A percentile compares a stretch with the other conserved stretches of the same genome.
Evolutionary conservation across 2,888 invertebrate species (phyloP).

Genomic region (Tetropium fuscum): DNA sequence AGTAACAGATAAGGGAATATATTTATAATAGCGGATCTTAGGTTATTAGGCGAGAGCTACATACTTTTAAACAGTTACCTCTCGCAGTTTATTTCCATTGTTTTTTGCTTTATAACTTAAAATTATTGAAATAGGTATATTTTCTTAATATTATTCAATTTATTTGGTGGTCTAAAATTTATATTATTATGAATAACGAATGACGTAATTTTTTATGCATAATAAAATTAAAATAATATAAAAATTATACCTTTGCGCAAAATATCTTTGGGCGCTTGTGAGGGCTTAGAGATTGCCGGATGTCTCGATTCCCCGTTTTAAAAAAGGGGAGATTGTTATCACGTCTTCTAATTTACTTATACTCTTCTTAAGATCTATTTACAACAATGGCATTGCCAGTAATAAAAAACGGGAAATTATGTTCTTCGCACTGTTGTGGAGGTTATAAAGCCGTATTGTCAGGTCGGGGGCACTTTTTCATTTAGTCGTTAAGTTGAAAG

Average conservation of each 20-base stretch:
- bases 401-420: conserved; percentile 60
- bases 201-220: too few relatives aligned
- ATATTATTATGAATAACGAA: too few relatives aligned
- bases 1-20: too few relatives aligned
- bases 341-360: conserved; percentile 86
- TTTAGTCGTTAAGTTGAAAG: conserved; percentile 36
- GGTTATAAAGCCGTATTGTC: conserved; percentile 40
- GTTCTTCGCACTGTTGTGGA: conserved; percentile 37
- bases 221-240: too few relatives aligned
- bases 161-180: too few relatives aligned
- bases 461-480: conserved; percentile 37
- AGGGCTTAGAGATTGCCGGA: conserved; percentile 40
- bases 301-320: conserved; percentile 58
- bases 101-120: too few relatives aligned
- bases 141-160: too few relatives aligned
- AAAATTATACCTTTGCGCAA: neutral
- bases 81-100: too few relatives aligned
- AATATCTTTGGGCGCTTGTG: conserved; percentile 19
- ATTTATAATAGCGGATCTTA: too few relatives aligned
- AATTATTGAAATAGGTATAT: too few relatives aligned
- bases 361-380: conserved; percentile 81
- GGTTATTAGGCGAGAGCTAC: too few relatives aligned
- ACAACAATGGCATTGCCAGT: conserved; percentile 66
- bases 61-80: too few relatives aligned
- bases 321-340: conserved; percentile 80